These are phyloP conservation scores for Melanogrammus aeglefinus DNA, from an alignment of 2,797 vertebrate genomes.

Conservation along the genomic window DNA sequence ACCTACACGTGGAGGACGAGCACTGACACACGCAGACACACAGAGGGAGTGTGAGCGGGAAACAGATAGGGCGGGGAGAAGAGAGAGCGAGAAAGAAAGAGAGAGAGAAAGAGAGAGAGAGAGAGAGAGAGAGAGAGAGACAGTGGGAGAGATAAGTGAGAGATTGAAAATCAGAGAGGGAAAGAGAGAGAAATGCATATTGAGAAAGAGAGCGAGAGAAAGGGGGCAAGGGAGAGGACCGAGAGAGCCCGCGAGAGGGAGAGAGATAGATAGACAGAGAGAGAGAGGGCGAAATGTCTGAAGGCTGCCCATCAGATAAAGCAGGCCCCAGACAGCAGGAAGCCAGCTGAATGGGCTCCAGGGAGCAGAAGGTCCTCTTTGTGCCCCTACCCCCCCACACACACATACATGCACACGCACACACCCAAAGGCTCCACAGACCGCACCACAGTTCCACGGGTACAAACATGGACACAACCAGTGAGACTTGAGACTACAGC, in stretches of 20 bases:
- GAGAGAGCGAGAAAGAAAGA: too few relatives aligned
- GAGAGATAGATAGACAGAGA: constrained; percentile 17
- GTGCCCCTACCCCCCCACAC: constrained; percentile 30
- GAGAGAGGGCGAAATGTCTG: not conserved
- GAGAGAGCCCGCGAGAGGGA: not conserved
- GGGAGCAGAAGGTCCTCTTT: constrained; percentile 51
- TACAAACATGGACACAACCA: constrained; percentile 59
- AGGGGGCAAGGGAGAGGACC: too few relatives aligned
- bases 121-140: too few relatives aligned
- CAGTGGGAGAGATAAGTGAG: too few relatives aligned
- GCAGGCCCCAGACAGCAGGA: constrained; percentile 44
- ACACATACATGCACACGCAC: not conserved
- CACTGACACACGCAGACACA: constrained; percentile 2
- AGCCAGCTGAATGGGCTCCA: constrained; percentile 63
- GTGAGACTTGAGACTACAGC: constrained; percentile 53
- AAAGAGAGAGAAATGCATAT: too few relatives aligned
- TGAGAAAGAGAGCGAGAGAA: too few relatives aligned
- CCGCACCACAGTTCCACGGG: constrained; percentile 50
- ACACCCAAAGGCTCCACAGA: constrained; percentile 33
- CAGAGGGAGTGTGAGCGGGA: too few relatives aligned
- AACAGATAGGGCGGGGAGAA: too few relatives aligned
- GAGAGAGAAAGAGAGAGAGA: too few relatives aligned
- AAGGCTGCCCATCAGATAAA: constrained; percentile 60
- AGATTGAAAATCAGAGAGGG: too few relatives aligned
- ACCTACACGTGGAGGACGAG: too few relatives aligned